Percentiles rank a stretch among this genome's conserved stretches.
These are phyloP conservation scores for Siphonodentalium dalli DNA, from an alignment of 2,888 invertebrate species.

Conservation along the genomic window DNA sequence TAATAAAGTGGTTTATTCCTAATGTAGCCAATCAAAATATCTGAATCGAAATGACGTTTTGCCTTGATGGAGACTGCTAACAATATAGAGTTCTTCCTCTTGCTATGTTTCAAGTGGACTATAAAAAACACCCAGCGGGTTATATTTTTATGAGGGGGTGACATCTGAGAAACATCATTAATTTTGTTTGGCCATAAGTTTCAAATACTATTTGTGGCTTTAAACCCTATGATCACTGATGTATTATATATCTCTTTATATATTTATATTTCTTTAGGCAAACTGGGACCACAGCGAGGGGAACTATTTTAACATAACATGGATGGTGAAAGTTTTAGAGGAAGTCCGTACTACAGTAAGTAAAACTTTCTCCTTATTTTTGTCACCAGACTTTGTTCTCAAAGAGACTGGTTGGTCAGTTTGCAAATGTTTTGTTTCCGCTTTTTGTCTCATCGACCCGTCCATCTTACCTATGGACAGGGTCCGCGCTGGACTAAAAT, in stretches of 20 bases:
- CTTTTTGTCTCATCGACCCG: neutral
- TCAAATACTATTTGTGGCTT: neutral
- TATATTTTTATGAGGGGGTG: too few relatives aligned
- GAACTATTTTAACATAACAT: slow-evolving; percentile 50
- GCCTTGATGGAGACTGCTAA: too few relatives aligned
- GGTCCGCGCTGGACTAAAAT: neutral
- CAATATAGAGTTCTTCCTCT: too few relatives aligned
- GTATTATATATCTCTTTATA: neutral
- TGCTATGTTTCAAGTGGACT: too few relatives aligned
- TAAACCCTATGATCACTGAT: neutral
- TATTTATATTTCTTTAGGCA: slow-evolving; percentile 33
- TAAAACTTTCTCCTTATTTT: neutral
- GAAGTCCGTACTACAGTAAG: slow-evolving; percentile 49
- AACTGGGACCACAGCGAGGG: slow-evolving; percentile 48
- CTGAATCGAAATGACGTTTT: too few relatives aligned
- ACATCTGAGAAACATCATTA: too few relatives aligned
- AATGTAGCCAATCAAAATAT: too few relatives aligned
- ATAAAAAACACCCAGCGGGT: too few relatives aligned
- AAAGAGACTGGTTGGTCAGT: neutral
- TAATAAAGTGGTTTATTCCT: too few relatives aligned
- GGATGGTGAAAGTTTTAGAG: slow-evolving; percentile 52
- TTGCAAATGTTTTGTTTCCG: neutral
- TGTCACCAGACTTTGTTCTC: too few relatives aligned
- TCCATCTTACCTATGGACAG: neutral
- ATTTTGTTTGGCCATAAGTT: too few relatives aligned